These are phyloP conservation scores for Papilio gigon DNA, from an alignment of 2,888 invertebrate genomes.

Conservation along the genomic window DNA sequence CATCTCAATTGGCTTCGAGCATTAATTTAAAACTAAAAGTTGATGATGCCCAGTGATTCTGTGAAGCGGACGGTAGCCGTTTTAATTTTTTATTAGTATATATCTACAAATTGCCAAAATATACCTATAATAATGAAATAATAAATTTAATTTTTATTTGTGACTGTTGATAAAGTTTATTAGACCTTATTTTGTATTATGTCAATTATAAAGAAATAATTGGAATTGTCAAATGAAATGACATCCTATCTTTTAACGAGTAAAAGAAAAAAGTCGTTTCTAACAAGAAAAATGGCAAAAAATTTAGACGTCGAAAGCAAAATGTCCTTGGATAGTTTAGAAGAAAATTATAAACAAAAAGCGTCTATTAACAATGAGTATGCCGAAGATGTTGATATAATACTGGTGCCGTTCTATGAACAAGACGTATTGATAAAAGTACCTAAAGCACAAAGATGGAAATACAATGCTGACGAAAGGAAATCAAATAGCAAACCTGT, in stretches of 20 bases:
- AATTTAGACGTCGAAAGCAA: slow-evolving; percentile 61
- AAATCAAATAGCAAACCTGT: slow-evolving; percentile 40
- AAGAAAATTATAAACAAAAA: slow-evolving; percentile 58
- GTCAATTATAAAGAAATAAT: slow-evolving; percentile 23
- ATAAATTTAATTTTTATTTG: neutral
- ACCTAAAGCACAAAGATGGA: slow-evolving; percentile 60
- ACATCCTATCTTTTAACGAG: slow-evolving; percentile 64
- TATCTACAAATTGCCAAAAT: too few species aligned
- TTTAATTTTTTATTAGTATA: too few species aligned
- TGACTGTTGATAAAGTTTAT: neutral
- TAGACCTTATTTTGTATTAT: slow-evolving; percentile 33
- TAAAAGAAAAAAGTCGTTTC: slow-evolving; percentile 57
- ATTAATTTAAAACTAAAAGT: too few species aligned
- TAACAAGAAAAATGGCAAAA: slow-evolving; percentile 59
- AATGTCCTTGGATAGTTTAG: slow-evolving; percentile 72
- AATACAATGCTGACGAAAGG: slow-evolving; percentile 47
- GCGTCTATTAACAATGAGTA: slow-evolving; percentile 46
- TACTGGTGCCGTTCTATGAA: slow-evolving; percentile 77
- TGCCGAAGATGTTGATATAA: slow-evolving; percentile 67
- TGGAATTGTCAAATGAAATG: slow-evolving; percentile 53
- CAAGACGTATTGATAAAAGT: slow-evolving; percentile 75
- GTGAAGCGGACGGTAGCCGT: too few species aligned
- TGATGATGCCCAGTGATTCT: too few species aligned
- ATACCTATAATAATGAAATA: neutral
- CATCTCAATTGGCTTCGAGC: neutral